Evolutionary conservation across 1,140 invertebrate species (phyloP).

Genomic region (Halesus radiatus): DNA sequence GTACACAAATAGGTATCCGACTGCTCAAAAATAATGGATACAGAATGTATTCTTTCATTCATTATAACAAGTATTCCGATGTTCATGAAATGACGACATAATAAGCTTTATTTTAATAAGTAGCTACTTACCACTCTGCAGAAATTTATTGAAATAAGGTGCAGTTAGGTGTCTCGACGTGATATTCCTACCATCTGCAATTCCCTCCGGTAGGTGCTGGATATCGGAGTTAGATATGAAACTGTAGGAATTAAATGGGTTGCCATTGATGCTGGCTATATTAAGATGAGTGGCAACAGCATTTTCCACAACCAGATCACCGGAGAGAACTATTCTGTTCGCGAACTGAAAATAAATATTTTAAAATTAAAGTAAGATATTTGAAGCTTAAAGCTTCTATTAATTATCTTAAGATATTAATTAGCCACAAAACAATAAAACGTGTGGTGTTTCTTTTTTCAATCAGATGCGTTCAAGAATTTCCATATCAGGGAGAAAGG

Average conservation of each 20-base stretch:
- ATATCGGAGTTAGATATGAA: constrained; percentile 46
- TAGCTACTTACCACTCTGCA: constrained; percentile 37
- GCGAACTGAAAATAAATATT: constrained; percentile 43
- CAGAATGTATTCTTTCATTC: no score
- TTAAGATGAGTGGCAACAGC: constrained; percentile 33
- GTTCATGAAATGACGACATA: no score
- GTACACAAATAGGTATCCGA: no score
- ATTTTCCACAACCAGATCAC: constrained; percentile 49
- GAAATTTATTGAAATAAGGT: constrained; percentile 40
- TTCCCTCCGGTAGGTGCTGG: constrained; percentile 42
- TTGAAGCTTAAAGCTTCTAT: no score
- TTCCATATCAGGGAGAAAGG: no score
- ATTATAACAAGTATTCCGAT: no score
- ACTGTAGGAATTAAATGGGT: constrained; percentile 39
- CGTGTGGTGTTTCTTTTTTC: no score
- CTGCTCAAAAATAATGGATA: no score
- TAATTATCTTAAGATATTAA: no score
- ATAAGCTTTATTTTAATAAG: no score
- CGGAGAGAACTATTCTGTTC: constrained; percentile 33
- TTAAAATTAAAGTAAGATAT: background rate
- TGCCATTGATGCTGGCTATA: constrained; percentile 44
- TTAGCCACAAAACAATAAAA: no score
- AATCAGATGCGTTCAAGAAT: no score
- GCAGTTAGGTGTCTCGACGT: constrained; percentile 44
- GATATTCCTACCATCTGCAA: constrained; percentile 40